phyloP scores from a whole-genome alignment of 2,888 invertebrate genomes.

The Cheilosia vulpina region DNA sequence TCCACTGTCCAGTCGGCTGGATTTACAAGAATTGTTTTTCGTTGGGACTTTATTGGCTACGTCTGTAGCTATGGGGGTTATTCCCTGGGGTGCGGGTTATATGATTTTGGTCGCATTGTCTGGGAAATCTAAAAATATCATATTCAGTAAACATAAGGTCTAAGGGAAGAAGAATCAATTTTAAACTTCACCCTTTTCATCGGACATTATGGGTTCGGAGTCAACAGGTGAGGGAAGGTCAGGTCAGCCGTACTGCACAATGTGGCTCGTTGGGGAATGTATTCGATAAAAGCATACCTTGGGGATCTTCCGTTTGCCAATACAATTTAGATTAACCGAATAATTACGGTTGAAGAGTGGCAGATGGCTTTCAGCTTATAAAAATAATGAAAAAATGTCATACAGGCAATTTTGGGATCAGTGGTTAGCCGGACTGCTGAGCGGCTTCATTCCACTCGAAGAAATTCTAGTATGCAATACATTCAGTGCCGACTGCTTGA shows the following conservation, averaged over 20 bases:
- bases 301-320: too few species aligned
- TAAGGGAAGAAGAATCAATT: neutral
- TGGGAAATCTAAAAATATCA: conserved; percentile 1
- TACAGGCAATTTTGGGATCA: too few species aligned
- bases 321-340: too few species aligned
- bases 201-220: neutral
- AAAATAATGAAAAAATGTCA: too few species aligned
- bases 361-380: too few species aligned
- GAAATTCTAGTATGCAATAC: too few species aligned
- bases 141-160: neutral
- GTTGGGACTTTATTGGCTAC: neutral
- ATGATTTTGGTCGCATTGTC: neutral
- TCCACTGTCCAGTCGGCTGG: neutral
- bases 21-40: neutral
- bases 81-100: neutral
- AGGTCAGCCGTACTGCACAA: neutral
- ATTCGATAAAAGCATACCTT: too few species aligned
- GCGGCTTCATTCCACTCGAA: too few species aligned
- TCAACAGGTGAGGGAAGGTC: conserved; percentile 15
- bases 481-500: too few species aligned
- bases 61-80: neutral
- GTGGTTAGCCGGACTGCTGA: too few species aligned
- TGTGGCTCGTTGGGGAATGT: neutral
- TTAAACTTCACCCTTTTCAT: conserved; percentile 3
- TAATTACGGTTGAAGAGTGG: too few species aligned